Base-by-base conservation (phyloP, 1,140 invertebrate genomes). In the Phenacoccus solenopsis region DNA sequence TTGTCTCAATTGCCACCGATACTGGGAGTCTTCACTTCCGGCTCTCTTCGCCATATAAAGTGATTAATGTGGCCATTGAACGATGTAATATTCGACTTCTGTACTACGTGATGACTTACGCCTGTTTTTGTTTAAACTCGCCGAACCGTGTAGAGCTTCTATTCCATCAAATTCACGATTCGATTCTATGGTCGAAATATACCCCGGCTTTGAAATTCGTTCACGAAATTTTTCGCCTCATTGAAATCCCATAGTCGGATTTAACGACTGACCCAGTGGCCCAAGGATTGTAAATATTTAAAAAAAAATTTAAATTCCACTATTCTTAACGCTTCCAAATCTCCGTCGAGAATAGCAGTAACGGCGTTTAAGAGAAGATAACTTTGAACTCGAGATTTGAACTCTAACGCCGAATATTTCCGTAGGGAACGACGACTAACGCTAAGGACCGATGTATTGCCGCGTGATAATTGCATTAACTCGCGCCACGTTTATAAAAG, bases 1-100 rank as follows among this genome's bases (percentile, higher is more conserved):
- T 49, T 49, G 38, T 49, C 38, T 49, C 38, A 49, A 49, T 49
- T 49, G 38, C 38, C 38, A 49, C 38, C 38, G 38, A 49, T 49
- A 49, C 38, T 3, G 12, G 38, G 38, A 49, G n/a, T n/a, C 38
- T 49, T 4, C 38, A 2, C 38, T 49, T 49, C 38, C 4, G 16
- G 5, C 38, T 9, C 16, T 9, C 38, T 9, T 4, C 20, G 20
- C 38, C 38, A 49, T 49, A 49, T 49, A 49, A 49, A 49, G 38
- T 49, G 38, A 49, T 49, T 49, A 49, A 49, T 49, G 38, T 49
- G 20, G 16, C 38, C 20, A 49, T 49, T 49, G 38, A 49, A 49
- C 38, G 38, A 49, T 49, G 16, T 49, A 49, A 49, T 49, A n/a
- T 4, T 49, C n/a, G 20, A 49, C 38, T 49, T 49, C 38, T 49